These are phyloP conservation scores for Coccyzus lansbergi DNA, from an alignment of 2,797 vertebrate genomes.

Conservation along the genomic window DNA sequence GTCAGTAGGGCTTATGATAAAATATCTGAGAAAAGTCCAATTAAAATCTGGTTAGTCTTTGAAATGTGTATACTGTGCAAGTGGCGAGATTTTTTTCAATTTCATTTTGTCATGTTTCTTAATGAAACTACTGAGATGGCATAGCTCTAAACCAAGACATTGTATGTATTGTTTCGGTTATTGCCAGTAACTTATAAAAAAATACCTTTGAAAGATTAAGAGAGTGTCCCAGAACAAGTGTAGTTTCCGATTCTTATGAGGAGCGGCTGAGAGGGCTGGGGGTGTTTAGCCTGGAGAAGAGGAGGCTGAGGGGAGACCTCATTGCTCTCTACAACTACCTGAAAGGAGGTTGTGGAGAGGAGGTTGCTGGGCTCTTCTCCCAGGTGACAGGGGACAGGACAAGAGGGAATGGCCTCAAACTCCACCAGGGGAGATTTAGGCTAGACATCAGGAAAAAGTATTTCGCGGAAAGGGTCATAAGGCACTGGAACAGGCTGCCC, in stretches of 20 bases:
- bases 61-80: not conserved
- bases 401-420: too few species aligned
- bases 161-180: not conserved
- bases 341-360: too few species aligned
- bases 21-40: not conserved
- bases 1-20: not conserved
- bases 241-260: not conserved
- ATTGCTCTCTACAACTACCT: too few species aligned
- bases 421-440: too few species aligned
- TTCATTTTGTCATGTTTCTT: not conserved
- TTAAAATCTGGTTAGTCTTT: not conserved
- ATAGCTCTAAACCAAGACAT: not conserved
- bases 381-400: too few species aligned
- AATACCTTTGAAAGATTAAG: not conserved
- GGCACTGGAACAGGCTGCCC: too few species aligned
- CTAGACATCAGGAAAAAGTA: too few species aligned
- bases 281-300: too few species aligned
- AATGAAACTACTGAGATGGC: not conserved
- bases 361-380: too few species aligned
- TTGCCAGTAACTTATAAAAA: not conserved
- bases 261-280: too few species aligned
- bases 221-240: not conserved
- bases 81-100: not conserved
- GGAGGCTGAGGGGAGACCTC: too few species aligned
- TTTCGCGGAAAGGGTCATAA: too few species aligned